These are phyloP conservation scores for Diorhabda carinulata DNA, from an alignment of 1,140 invertebrate genomes.

Conservation along the genomic window DNA sequence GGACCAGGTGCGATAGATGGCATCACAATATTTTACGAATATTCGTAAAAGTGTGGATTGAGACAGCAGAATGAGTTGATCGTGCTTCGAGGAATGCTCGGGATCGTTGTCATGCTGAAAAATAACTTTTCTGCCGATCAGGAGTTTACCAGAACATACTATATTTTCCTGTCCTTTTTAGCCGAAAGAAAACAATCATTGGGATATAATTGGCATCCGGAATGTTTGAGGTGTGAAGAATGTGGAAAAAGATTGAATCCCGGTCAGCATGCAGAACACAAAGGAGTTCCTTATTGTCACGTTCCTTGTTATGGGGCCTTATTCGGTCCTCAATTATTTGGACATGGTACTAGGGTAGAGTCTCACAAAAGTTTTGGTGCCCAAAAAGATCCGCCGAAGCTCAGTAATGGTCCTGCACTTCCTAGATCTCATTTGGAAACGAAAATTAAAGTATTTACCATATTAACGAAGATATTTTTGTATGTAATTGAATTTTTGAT, in stretches of 20 bases:
- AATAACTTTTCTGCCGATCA: background rate
- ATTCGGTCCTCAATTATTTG: conserved; percentile 82
- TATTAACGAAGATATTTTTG: too few relatives aligned
- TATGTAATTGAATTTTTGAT: background rate
- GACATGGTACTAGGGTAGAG: conserved; percentile 81
- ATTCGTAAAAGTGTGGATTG: background rate
- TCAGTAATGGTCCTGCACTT: conserved; percentile 46
- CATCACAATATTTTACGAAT: too few relatives aligned
- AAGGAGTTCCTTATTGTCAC: conserved; percentile 87
- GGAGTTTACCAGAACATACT: background rate
- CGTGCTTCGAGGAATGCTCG: background rate
- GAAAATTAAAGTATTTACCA: conserved; percentile 60
- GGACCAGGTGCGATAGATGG: too few relatives aligned
- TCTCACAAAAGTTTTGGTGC: conserved; percentile 82
- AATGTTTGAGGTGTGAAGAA: conserved; percentile 84
- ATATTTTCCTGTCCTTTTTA: conserved; percentile 47
- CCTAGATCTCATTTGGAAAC: conserved; percentile 71
- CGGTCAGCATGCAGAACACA: conserved; percentile 88
- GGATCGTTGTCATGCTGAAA: background rate
- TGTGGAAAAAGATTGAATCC: conserved; percentile 86
- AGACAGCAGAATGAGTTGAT: background rate
- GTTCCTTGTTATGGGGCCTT: conserved; percentile 85
- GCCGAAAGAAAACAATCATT: conserved; percentile 88
- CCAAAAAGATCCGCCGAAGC: conserved; percentile 52
- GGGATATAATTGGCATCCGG: conserved; percentile 90